Base-by-base conservation (phyloP, 2,888 invertebrate genomes). In the Drosophila cyrtoloma region DNA sequence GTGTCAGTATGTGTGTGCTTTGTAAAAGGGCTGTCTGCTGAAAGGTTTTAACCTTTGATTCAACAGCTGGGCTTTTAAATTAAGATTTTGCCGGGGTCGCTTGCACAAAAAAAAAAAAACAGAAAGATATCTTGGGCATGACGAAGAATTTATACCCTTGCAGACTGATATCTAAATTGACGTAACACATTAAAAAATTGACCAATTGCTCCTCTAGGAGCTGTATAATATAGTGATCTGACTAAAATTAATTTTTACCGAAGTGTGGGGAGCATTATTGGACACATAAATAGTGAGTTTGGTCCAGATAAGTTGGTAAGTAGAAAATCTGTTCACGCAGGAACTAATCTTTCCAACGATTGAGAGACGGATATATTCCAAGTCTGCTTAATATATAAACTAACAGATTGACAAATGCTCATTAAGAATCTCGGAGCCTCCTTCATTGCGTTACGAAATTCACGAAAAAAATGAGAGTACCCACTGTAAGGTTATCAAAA, bases 21-120 rank as follows among this genome's bases (percentile, higher is more conserved):
- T 62, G 62, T 56, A 55, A 82, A 77, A 84, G 81, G 86, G 79
- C 71, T 76, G 78, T 51, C 70, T 65, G 80, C 63, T 71, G 80
- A 75, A 81, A 84, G 86, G 88, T 87, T 32, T 58, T 85, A 88
- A 87, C 87, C 88, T 88, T 88, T 87, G 88, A 88, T 86, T 88
- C 89, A 86, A 86, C 86, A 86, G 88, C 88, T 88, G 86, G 85
- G 86, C 85, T 84, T 85, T 86, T 86, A 88, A 86, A 86, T 83
- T 86, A 88, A 88, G 88, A 86, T 86, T 86, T 81, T 57, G 59
- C 68, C 39, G 60, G 61, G 30, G 39, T 30, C 61, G 35, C 53
- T 47, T 53, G 56, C 60, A 73, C 60, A 50, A 56, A 65, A 19
- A 52, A 26, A 9, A 53, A 10, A 3, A 30, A 35, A 19, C 28